Evolutionary conservation across 2,113 vertebrate genomes (phyloP), one percentile per base, ranked within the genome.

Genomic region (Asarcornis scutulata): DNA sequence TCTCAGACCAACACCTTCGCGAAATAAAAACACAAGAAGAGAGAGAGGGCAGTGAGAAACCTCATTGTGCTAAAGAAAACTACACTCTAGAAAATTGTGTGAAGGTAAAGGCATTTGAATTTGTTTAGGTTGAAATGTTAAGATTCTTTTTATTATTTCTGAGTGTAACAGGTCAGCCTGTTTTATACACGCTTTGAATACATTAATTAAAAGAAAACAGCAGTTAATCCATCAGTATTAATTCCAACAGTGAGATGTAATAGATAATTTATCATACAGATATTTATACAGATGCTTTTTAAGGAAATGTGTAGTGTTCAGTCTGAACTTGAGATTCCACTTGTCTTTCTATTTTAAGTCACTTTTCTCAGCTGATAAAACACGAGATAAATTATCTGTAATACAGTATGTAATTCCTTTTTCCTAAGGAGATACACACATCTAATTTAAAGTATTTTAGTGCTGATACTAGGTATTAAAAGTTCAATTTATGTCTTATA

Each of bases 21-120:
- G 98, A 96, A 96, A 34, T 97, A 59, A 89, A 98, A 76, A 85
- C 67, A 32, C 94, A 98, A 58, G 97, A 95, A 52, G 91, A 79
- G 81, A 92, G 73, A 89, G 86, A 78, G 48, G 92, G 96, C 34
- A 58, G 85, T 87, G 83, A 94, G 85, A 97, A 95, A 38, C 34
- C 56, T 50, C 27, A 52, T 4, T 53, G 53, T 83, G 90, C 58
- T 67, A 88, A 95, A 90, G 83, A 83, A 77, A 63, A 50, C 95
- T 93, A 62, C 95, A 91, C 93, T 75, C 98, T 97, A 5, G 98
- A 99, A 81, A 98, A 97, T 91, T 99, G 98, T 96, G 93, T 98
- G 40, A 99, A 98, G 98, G 99, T 99, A 98, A 91, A 73, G 4
- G 18, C 4, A 4, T 66, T 91, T 89, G 38, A 22, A 36, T 78